phyloP scores from a whole-genome alignment of 2,113 vertebrate species.

The Chlamydotis undulata region DNA sequence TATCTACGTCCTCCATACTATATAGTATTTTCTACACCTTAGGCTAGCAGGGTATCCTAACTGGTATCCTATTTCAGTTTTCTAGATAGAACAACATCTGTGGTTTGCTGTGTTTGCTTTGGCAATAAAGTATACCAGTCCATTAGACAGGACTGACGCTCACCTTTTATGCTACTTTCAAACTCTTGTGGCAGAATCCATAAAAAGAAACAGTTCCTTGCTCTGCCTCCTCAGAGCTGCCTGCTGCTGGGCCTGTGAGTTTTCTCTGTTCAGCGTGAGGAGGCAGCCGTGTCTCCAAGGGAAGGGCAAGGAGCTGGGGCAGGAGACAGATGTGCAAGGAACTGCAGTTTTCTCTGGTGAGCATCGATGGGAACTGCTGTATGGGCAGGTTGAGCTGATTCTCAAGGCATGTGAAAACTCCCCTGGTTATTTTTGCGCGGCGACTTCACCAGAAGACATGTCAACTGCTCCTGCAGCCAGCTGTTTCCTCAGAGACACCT shows the following conservation, averaged over 20 bases:
- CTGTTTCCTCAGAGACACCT: not conserved
- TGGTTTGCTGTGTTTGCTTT: not conserved
- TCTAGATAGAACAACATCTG: not conserved
- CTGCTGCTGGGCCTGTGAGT: not conserved
- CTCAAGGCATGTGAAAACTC: not conserved
- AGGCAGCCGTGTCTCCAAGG: not conserved
- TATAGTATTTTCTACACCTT: not conserved
- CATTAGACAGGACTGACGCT: not conserved
- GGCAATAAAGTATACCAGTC: not conserved
- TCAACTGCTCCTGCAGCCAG: not conserved
- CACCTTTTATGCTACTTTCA: not conserved
- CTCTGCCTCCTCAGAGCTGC: not conserved
- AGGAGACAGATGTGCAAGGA: not conserved
- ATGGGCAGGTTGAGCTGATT: not conserved
- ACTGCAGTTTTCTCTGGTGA: not conserved
- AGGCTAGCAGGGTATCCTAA: not conserved
- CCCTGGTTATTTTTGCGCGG: not conserved
- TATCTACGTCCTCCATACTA: rapidly evolving
- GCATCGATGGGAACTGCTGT: not conserved
- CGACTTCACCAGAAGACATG: not conserved
- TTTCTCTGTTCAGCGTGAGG: not conserved
- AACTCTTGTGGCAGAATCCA: not conserved
- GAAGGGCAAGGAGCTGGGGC: not conserved
- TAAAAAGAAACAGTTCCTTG: not conserved
- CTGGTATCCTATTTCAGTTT: not conserved